Evolutionary conservation across 1,140 invertebrate genomes (phyloP), one percentile per base, ranked within the genome.

Genomic region (Lasioglossum baleicum): DNA sequence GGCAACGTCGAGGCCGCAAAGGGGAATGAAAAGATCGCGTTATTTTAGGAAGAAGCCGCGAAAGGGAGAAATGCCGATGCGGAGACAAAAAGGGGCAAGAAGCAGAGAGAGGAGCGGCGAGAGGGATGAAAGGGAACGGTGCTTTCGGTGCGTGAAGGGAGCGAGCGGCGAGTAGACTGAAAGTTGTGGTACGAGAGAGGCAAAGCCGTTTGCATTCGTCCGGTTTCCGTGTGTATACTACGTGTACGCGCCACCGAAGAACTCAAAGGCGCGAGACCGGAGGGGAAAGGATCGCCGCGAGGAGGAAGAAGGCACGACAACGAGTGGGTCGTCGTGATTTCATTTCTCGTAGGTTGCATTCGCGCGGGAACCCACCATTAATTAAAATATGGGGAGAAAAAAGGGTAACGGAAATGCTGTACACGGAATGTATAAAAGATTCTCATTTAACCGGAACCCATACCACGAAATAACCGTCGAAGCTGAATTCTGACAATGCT

Each of bases 401-500:
- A 83, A 75, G 82, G 69, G 63, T 87, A 85, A 85, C 87, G 84
- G 83, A 88, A 86, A 84, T 74, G 78, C 66, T 66, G 69, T 87
- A 88, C 80, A 82, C 73, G 83, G 85, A 85, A 87, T 88, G 81
- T 88, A 89, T 88, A 88, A 88, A 88, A 88, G 87, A 88, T 88
- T 85, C 86, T 88, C 88, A 84, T 89, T 88, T 87, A 87, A 89
- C 81, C 83, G 87, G 72, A 82, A 64, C 83, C 67, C 70, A 71
- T 68, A 58, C 63, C 61, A 31, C 65, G 74, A 67, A 76, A 81
- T 85, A 83, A 85, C 83, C 74, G 74, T 56, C 67, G 68, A 51
- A 73, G 81, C 67, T 75, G 81, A 76, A 82, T 84, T 81, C 81
- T 77, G 83, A 88, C 87, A 88, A 88, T 88, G 75, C 80, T 42